phyloP scores from a whole-genome alignment of 2,888 invertebrate genomes.

The Biston betularia region DNA sequence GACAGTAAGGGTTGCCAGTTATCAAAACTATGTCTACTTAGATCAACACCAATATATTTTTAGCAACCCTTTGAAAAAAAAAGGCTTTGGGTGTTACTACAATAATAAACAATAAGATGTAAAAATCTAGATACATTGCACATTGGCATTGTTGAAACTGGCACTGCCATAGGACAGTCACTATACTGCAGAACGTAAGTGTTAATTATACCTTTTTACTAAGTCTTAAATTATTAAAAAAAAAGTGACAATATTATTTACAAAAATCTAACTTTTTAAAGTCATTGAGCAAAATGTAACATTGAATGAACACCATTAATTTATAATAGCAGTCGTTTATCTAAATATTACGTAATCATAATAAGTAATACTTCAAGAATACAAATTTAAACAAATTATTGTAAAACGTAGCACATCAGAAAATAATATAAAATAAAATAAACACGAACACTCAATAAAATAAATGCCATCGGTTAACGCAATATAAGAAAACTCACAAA shows the following conservation, averaged over 20 bases:
- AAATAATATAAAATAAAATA: conserved; percentile 40
- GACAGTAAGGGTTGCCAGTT: too few relatives aligned
- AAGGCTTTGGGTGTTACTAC: too few relatives aligned
- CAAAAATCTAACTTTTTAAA: neutral
- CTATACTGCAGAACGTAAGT: too few relatives aligned
- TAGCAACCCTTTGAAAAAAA: too few relatives aligned
- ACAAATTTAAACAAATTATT: conserved; percentile 34
- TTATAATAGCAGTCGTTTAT: conserved; percentile 8
- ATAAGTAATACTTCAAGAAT: conserved; percentile 50
- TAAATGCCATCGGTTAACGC: conserved; percentile 39
- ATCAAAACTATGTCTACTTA: too few relatives aligned
- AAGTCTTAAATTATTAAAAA: too few relatives aligned
- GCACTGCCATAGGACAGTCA: too few relatives aligned
- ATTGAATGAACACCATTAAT: neutral
- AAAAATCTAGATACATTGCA: too few relatives aligned
- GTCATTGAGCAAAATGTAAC: neutral
- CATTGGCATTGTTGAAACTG: too few relatives aligned
- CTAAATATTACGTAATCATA: conserved; percentile 4
- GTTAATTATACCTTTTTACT: too few relatives aligned
- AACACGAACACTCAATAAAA: conserved; percentile 28
- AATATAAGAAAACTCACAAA: conserved; percentile 15
- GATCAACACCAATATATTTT: too few relatives aligned
- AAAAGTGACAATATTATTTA: neutral
- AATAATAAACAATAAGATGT: too few relatives aligned
- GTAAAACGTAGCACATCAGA: conserved; percentile 42